These are phyloP conservation scores for Ovibos moschatus DNA, from an alignment of 2,113 vertebrate species.

Conservation along the genomic window DNA sequence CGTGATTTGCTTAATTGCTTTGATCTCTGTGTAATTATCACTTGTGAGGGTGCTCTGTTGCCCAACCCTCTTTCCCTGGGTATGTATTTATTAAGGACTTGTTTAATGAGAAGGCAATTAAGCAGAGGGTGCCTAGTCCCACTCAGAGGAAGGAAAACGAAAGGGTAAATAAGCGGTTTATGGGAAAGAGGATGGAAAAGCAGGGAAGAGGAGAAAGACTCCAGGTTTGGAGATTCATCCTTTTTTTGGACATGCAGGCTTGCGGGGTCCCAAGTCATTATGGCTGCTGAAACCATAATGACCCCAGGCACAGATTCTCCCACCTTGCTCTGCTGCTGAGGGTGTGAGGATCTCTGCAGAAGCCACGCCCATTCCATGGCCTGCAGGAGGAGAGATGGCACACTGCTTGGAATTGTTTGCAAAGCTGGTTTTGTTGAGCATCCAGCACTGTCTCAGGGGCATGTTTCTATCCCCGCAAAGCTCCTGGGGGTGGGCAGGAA, in stretches of 20 bases:
- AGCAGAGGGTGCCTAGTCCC: conserved; percentile 16
- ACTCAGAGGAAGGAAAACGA: not conserved
- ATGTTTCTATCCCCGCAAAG: not conserved
- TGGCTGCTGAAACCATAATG: not conserved
- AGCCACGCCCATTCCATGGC: not conserved
- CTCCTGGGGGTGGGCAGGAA: conserved; percentile 65
- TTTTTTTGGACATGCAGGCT: not conserved
- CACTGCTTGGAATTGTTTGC: conserved; percentile 42
- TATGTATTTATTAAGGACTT: conserved; percentile 63
- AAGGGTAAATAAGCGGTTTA: not conserved
- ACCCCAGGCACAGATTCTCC: not conserved
- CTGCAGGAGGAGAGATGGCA: not conserved
- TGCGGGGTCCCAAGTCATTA: not conserved
- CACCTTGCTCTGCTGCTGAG: not conserved
- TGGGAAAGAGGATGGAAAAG: not conserved
- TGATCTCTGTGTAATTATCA: conserved; percentile 67
- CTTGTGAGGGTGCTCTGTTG: conserved; percentile 52
- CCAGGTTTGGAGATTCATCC: not conserved
- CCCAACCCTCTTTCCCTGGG: conserved; percentile 51
- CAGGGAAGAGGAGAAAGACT: not conserved
- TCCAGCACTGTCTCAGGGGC: not conserved
- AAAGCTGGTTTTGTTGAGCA: not conserved
- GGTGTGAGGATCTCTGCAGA: not conserved
- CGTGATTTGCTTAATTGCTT: conserved; percentile 66
- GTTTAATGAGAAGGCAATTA: conserved; percentile 56